Conservation (phyloP, 2,797 vertebrate genomes). For the Bryconaethiops microstoma region DNA sequence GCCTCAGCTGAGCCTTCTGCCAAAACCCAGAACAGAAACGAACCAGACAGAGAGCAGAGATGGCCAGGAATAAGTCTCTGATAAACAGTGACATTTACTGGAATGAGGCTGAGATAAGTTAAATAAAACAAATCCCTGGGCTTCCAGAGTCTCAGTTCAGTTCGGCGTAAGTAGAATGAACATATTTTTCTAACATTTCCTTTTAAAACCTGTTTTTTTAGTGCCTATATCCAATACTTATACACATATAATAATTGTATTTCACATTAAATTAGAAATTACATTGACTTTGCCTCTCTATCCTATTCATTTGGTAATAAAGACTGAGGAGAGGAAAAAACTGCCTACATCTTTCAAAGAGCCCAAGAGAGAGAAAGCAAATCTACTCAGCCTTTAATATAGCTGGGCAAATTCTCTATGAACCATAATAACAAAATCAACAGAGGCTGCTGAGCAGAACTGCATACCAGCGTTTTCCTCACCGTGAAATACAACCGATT, state of each 20-base stretch:
- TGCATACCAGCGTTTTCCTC: slow-evolving; percentile 55
- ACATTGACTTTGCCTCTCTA: not conserved
- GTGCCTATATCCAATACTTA: not conserved
- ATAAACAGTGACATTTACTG: slow-evolving; percentile 57
- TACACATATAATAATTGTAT: not conserved
- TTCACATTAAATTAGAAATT: not conserved
- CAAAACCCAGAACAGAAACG: slow-evolving; percentile 24
- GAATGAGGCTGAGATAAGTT: slow-evolving; percentile 50
- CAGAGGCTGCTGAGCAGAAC: slow-evolving; percentile 59
- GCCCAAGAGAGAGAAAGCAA: not conserved
- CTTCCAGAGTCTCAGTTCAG: slow-evolving; percentile 14
- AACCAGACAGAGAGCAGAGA: slow-evolving; percentile 42
- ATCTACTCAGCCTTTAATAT: slow-evolving; percentile 63
- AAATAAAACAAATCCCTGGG: slow-evolving; percentile 50
- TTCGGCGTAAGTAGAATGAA: not conserved
- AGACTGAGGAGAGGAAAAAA: not conserved
- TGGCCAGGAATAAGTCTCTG: slow-evolving; percentile 46
- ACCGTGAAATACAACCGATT: slow-evolving; percentile 31
- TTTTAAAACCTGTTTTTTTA: not conserved
- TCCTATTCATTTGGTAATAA: not conserved
- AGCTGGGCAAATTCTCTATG: slow-evolving; percentile 20
- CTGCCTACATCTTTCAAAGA: not conserved
- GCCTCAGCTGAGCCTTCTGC: slow-evolving; percentile 1
- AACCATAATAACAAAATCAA: slow-evolving; percentile 67
- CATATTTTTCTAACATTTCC: not conserved